phyloP scores from a whole-genome alignment of 2,888 invertebrate genomes.

The Minunthozetes semirufus region DNA sequence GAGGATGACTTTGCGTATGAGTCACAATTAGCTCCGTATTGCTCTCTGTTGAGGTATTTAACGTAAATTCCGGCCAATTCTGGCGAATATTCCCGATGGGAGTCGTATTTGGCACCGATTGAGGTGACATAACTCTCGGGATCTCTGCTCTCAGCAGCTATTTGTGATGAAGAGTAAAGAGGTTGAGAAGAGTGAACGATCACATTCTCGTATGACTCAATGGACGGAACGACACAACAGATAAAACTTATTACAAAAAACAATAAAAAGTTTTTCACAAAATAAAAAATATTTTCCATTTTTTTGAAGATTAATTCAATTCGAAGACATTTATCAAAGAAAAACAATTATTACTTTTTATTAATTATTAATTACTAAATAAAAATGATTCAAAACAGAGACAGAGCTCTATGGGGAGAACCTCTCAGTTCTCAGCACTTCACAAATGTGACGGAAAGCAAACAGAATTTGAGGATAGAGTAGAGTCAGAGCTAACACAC shows the following conservation, averaged over 20 bases:
- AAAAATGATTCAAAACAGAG: not conserved
- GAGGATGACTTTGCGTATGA: slow-evolving; percentile 4
- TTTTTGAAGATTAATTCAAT: not conserved
- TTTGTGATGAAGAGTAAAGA: not conserved
- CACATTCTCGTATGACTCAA: not conserved
- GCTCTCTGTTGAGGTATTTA: slow-evolving; percentile 19
- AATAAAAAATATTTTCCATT: not conserved
- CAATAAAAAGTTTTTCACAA: not conserved
- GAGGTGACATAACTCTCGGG: not conserved
- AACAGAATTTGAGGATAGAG: not conserved
- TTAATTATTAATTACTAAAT: not conserved
- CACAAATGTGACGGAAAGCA: slow-evolving; percentile 14
- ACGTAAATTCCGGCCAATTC: slow-evolving; percentile 34
- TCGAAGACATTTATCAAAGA: not conserved
- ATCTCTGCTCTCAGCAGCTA: not conserved
- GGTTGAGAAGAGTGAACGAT: not conserved
- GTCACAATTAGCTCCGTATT: slow-evolving; percentile 17
- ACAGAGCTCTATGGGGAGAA: not conserved
- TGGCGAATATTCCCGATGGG: slow-evolving; percentile 33
- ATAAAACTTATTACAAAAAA: not conserved
- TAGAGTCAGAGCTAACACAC: not conserved
- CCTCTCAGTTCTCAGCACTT: not conserved
- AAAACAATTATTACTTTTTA: not conserved
- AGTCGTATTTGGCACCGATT: slow-evolving; percentile 23
- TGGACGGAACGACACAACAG: not conserved